phyloP scores from a whole-genome alignment of 1,140 invertebrate species.

The Ips nitidus region DNA sequence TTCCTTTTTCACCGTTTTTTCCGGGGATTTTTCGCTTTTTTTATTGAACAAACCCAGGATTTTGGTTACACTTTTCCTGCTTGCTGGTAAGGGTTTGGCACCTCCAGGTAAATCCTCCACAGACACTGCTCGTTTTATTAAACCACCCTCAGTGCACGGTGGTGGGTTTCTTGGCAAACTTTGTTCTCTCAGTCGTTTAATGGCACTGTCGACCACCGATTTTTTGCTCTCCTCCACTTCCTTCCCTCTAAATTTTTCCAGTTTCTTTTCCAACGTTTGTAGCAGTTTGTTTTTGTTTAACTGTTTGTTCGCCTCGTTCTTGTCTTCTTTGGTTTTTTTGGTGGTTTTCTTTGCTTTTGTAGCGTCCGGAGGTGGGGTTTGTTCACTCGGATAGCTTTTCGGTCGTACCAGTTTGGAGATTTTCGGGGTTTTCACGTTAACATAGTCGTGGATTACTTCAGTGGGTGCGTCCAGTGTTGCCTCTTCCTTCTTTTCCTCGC shows the following conservation, averaged over 20 bases:
- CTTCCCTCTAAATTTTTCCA: slow-evolving; percentile 63
- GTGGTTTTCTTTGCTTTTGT: slow-evolving; percentile 51
- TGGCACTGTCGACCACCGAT: slow-evolving; percentile 56
- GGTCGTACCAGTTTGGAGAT: slow-evolving; percentile 63
- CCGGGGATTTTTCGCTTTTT: slow-evolving; percentile 57
- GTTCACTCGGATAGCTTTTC: slow-evolving; percentile 56
- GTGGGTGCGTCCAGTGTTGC: not conserved
- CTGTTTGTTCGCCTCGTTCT: slow-evolving; percentile 54
- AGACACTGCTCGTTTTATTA: slow-evolving; percentile 69
- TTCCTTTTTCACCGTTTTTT: slow-evolving; percentile 42
- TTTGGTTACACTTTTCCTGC: slow-evolving; percentile 63
- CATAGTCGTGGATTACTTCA: slow-evolving; percentile 37
- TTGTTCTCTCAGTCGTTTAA: slow-evolving; percentile 61
- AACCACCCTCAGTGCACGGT: slow-evolving; percentile 56
- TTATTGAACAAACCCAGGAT: slow-evolving; percentile 74
- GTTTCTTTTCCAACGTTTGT: slow-evolving; percentile 66
- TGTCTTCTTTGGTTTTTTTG: slow-evolving; percentile 54
- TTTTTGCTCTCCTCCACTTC: slow-evolving; percentile 48
- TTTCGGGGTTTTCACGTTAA: slow-evolving; percentile 31
- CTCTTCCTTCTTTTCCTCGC: slow-evolving; percentile 14
- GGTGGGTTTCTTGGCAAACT: slow-evolving; percentile 62
- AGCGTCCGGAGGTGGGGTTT: slow-evolving; percentile 32
- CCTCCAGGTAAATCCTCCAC: slow-evolving; percentile 64
- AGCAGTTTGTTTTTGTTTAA: slow-evolving; percentile 60
- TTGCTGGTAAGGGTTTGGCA: slow-evolving; percentile 46